A percentile compares a stretch with the other conserved stretches of the same genome.
Evolutionary conservation across 2,797 vertebrate genomes (phyloP).

Genomic region (Lacerta agilis): DNA sequence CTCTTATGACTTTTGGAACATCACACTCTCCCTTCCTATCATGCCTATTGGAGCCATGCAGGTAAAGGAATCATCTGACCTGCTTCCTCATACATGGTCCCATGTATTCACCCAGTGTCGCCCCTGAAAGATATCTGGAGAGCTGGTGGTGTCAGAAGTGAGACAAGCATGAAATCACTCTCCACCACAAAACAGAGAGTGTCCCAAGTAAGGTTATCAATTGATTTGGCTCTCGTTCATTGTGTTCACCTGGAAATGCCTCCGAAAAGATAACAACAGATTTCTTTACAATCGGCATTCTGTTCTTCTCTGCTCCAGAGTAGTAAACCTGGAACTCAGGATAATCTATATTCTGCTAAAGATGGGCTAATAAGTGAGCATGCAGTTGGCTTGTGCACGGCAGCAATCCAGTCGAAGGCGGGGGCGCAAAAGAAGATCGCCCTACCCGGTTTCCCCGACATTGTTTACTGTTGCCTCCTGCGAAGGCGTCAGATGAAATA

Average conservation of each 20-base stretch:
- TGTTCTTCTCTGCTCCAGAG: background rate
- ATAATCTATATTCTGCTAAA: background rate
- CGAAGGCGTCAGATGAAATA: conserved; percentile 45
- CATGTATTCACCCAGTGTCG: background rate
- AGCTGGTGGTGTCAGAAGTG: background rate
- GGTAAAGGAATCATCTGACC: background rate
- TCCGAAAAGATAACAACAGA: no score
- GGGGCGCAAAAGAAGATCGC: conserved; percentile 27
- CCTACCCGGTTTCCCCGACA: background rate
- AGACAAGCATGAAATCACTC: background rate
- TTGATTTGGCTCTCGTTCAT: background rate
- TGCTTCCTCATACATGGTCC: background rate
- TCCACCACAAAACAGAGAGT: background rate
- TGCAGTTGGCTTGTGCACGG: background rate
- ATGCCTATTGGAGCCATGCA: background rate
- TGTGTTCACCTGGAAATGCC: no score
- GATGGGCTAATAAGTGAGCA: background rate
- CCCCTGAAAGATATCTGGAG: background rate
- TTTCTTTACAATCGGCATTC: background rate
- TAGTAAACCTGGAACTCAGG: background rate
- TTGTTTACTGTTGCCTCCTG: conserved; percentile 37
- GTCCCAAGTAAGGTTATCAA: background rate
- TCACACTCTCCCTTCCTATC: background rate
- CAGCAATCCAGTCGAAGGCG: background rate
- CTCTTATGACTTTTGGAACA: no score